Percentiles rank a stretch among this genome's conserved stretches.
Conservation (phyloP, 2,797 vertebrate genomes). For the Paguma larvata region DNA sequence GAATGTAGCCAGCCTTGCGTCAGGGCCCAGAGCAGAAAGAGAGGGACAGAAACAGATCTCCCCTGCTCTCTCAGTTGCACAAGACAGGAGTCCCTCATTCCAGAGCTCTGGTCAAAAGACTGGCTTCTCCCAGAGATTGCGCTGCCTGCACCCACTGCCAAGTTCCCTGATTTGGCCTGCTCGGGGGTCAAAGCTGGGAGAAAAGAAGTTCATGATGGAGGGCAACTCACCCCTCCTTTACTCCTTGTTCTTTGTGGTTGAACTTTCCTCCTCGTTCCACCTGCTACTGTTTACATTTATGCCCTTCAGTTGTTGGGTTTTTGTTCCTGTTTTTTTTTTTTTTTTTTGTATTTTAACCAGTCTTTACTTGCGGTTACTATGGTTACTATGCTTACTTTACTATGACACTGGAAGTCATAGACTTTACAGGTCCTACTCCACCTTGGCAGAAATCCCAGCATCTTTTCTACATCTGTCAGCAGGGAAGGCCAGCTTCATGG, state of each 20-base stretch:
- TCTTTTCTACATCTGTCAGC: neutral
- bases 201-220: neutral
- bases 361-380: neutral
- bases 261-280: neutral
- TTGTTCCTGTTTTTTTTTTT: neutral
- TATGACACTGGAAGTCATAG: neutral
- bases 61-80: neutral
- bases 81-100: neutral
- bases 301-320: neutral
- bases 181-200: neutral
- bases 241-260: neutral
- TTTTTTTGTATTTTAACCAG: neutral
- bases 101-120: neutral
- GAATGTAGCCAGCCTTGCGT: neutral
- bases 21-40: neutral
- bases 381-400: too few species aligned
- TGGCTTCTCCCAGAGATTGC: neutral
- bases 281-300: neutral
- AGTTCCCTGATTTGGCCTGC: neutral
- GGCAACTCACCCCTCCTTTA: neutral
- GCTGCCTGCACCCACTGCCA: neutral
- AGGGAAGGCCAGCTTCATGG: neutral
- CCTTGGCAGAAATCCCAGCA: neutral
- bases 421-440: neutral
- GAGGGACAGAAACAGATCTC: accelerated